These are phyloP conservation scores for Ochlodes sylvanus DNA, from an alignment of 2,888 invertebrate species.

Conservation along the genomic window DNA sequence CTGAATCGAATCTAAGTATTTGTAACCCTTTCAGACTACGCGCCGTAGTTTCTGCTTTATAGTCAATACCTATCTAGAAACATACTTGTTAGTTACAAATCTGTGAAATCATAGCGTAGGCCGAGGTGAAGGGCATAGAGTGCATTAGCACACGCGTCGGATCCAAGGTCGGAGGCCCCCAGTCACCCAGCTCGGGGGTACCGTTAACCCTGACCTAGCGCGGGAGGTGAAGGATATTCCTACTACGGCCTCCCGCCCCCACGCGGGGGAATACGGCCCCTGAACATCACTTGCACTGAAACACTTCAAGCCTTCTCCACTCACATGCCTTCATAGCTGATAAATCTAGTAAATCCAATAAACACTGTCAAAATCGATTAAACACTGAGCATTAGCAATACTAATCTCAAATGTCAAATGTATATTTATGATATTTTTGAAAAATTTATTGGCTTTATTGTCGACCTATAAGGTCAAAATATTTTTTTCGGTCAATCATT, in stretches of 20 bases:
- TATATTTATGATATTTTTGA: too few relatives aligned
- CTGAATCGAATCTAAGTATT: constrained; percentile 26
- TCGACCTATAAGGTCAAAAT: too few relatives aligned
- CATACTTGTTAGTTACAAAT: background rate
- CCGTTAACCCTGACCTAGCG: constrained; percentile 84
- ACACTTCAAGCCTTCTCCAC: constrained; percentile 68
- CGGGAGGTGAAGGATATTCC: constrained; percentile 82
- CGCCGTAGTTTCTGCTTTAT: background rate
- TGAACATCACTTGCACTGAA: constrained; percentile 72
- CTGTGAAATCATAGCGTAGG: background rate
- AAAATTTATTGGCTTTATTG: too few relatives aligned
- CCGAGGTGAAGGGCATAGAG: constrained; percentile 49
- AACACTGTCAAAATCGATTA: background rate
- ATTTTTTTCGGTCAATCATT: too few relatives aligned
- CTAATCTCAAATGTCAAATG: too few relatives aligned
- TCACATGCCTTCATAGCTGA: constrained; percentile 43
- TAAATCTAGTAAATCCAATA: constrained; percentile 22
- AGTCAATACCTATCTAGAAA: background rate
- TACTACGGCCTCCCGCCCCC: constrained; percentile 73
- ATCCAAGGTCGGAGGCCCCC: constrained; percentile 80
- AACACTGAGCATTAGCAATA: too few relatives aligned
- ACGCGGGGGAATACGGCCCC: constrained; percentile 61
- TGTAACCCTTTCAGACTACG: background rate
- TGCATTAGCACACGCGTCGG: constrained; percentile 50
- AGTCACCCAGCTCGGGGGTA: constrained; percentile 77